Percentiles rank a stretch among this genome's conserved stretches.
Conservation (phyloP, 2,888 invertebrate species). For the Amaurobius ferox region DNA sequence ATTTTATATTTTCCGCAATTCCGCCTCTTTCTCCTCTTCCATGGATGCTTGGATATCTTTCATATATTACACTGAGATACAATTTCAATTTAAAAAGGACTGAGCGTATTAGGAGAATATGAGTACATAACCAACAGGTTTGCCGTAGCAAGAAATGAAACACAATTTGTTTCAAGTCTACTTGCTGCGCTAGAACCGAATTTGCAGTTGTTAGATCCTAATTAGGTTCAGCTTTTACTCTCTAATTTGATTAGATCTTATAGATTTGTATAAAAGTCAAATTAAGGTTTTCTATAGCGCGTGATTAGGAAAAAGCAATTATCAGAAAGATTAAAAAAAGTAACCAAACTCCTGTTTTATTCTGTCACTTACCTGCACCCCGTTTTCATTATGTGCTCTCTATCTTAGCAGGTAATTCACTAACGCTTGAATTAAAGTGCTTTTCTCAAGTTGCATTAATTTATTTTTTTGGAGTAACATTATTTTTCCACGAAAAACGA, state of each 20-base stretch:
- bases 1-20: conserved; percentile 31
- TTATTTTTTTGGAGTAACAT: background rate
- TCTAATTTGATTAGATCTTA: conserved; percentile 59
- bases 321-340: conserved; percentile 26
- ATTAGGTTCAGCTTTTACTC: conserved; percentile 56
- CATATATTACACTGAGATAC: conserved; percentile 29
- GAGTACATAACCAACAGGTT: background rate
- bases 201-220: conserved; percentile 61
- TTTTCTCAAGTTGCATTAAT: too few species aligned
- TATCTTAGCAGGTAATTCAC: background rate
- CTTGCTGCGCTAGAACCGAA: conserved; percentile 56
- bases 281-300: conserved; percentile 53
- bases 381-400: conserved; percentile 12
- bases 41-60: conserved; percentile 34
- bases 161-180: conserved; percentile 52
- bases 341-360: background rate
- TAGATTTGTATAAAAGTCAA: conserved; percentile 69
- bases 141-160: conserved; percentile 5
- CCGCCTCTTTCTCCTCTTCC: too few species aligned
- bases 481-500: background rate
- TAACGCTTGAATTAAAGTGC: conserved; percentile 6
- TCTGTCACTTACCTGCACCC: background rate
- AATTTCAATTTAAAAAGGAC: conserved; percentile 46
- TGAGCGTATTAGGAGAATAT: conserved; percentile 41
- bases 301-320: conserved; percentile 68